Conservation (phyloP, 2,113 vertebrate species). For the Bothrops jararaca region DNA sequence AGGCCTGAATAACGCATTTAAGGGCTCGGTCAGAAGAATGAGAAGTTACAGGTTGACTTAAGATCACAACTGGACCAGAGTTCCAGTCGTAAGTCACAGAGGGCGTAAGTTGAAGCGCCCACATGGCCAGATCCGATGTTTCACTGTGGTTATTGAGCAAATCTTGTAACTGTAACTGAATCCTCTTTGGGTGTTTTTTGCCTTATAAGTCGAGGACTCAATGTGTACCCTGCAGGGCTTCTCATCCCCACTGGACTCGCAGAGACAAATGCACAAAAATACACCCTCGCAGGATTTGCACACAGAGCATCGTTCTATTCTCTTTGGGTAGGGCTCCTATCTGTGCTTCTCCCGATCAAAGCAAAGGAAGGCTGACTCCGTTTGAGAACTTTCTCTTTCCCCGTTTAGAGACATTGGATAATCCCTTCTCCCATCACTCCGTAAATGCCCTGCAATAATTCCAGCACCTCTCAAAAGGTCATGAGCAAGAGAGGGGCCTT, state of each 20-base stretch:
- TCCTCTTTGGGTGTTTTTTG: too few species aligned
- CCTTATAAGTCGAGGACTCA: too few species aligned
- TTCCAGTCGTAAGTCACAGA: too few species aligned
- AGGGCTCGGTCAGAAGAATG: background rate
- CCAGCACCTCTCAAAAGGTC: conserved; percentile 55
- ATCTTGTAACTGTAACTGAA: too few species aligned
- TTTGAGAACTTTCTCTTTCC: too few species aligned
- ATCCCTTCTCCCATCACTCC: conserved; percentile 44
- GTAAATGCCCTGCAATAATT: conserved; percentile 60
- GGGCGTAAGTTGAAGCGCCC: too few species aligned
- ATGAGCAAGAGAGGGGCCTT: conserved; percentile 40
- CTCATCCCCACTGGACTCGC: background rate
- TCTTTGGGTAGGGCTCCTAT: too few species aligned
- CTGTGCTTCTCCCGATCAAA: too few species aligned
- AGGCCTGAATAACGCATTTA: background rate
- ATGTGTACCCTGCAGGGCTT: background rate
- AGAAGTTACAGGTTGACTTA: background rate
- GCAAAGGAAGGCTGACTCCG: too few species aligned
- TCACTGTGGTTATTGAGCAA: too few species aligned
- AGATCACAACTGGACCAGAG: too few species aligned
- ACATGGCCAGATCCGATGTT: too few species aligned
- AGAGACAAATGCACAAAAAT: background rate
- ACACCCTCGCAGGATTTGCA: background rate
- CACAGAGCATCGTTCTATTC: background rate
- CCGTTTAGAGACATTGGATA: background rate